Base-by-base conservation (phyloP, 2,888 invertebrate species). In the Macroteleia sp. region DNA sequence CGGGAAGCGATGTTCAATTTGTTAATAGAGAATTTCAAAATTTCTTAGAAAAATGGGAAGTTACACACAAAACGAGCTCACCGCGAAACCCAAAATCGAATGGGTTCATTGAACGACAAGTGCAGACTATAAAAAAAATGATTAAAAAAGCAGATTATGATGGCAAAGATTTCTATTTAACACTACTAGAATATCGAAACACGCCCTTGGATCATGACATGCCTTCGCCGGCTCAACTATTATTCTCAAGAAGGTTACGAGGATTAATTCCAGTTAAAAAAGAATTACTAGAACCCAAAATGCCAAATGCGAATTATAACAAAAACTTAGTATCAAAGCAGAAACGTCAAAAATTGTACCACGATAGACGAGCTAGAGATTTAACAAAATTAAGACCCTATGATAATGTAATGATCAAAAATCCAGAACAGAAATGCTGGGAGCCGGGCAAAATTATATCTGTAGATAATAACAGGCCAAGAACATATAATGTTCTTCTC, bases 1-100 rank as follows among this genome's bases (percentile, higher is more conserved):
- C 80, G n/a, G 83, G 81, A 59, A 83, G 82, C 61, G 80, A 81
- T n/a, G 73, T 76, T 25, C 77, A 84, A 44, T 82, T 75, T 64
- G 44, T 42, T 16, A 79, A 46, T 66, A 17, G 9, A 3, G 36
- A 66, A 17, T 66, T 56, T 46, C 52, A 6, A 64, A 54, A 54
- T 46, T 64, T 74, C 52, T n/a, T 59, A 6, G 20, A 42, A 50
- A 16, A 77, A 41, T 66, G 59, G 74, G 39, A 46, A 44, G 52
- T 66, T 57, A 52, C 52, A n/a, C 14, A 9, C 6, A 10, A 14
- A 2, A 66, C 66, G 10, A 66, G 66, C 3, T 54, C 56, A 16
- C 32, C 70, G 30, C 48, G 44, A 5, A 5, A 25, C n/a, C n/a
- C n/a, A n/a, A n/a, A n/a, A n/a, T n/a, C n/a, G n/a, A n/a, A n/a